A percentile compares a stretch with the other conserved stretches of the same genome.
phyloP scores from a whole-genome alignment of 2,797 vertebrate genomes.

The Anomalospiza imberbis region DNA sequence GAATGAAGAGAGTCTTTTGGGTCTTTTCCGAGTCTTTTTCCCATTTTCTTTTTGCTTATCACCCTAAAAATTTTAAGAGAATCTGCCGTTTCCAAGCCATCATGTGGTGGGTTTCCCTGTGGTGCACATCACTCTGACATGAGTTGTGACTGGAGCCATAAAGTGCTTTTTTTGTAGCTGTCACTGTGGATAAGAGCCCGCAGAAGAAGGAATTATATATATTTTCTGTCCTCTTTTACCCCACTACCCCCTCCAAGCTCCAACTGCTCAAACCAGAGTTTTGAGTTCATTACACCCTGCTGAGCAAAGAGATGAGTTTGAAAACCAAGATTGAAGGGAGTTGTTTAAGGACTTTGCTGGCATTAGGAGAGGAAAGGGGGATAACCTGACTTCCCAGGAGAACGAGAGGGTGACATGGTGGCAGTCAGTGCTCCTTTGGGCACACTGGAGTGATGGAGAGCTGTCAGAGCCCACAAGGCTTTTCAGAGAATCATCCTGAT shows the following conservation, averaged over 20 bases:
- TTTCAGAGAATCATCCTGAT: background rate
- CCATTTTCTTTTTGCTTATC: background rate
- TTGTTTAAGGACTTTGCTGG: background rate
- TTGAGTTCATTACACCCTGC: background rate
- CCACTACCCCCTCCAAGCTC: background rate
- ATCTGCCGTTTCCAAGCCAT: background rate
- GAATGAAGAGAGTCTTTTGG: background rate
- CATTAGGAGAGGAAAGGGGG: background rate
- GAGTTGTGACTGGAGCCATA: constrained; percentile 3
- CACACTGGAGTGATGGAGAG: background rate
- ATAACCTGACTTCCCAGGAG: background rate
- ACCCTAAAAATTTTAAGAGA: background rate
- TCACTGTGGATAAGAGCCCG: background rate
- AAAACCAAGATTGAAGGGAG: background rate
- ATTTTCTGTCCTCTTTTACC: background rate
- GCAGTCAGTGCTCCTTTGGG: background rate
- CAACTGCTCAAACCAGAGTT: background rate
- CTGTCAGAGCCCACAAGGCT: fast-evolving
- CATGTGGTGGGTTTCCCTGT: background rate
- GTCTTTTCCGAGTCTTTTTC: background rate
- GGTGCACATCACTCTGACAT: background rate
- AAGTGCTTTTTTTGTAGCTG: constrained; percentile 29
- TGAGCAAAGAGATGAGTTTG: background rate
- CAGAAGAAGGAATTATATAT: background rate
- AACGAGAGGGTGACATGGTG: fast-evolving